These are phyloP conservation scores for Corythornis leucogaster DNA, from an alignment of 2,797 vertebrate species.

Conservation along the genomic window DNA sequence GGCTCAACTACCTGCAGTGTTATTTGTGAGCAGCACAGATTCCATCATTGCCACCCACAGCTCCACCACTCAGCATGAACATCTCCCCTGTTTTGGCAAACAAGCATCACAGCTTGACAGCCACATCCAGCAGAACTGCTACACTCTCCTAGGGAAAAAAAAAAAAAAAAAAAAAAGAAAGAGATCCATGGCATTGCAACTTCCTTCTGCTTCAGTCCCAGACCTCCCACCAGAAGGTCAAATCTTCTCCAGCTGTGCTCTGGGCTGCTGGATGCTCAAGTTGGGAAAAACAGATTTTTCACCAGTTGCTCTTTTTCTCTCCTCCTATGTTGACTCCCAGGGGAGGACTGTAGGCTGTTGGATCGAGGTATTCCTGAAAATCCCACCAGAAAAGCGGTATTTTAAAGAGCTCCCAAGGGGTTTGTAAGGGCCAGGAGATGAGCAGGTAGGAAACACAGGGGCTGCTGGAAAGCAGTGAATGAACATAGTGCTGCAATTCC, in stretches of 20 bases:
- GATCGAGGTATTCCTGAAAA: not conserved
- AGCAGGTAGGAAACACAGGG: not conserved
- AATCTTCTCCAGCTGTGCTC: rapidly evolving
- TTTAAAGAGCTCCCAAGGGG: not conserved
- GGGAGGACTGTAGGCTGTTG: not conserved
- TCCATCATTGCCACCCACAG: rapidly evolving
- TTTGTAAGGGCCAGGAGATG: not conserved
- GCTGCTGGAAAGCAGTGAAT: not conserved
- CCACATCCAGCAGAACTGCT: not conserved
- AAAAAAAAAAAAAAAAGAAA: not conserved
- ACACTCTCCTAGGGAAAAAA: not conserved
- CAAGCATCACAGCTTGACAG: rapidly evolving
- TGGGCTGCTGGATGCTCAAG: not conserved
- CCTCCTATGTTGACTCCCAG: not conserved
- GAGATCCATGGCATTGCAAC: not conserved
- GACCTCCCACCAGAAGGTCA: not conserved
- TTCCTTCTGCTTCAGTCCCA: not conserved
- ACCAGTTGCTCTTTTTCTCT: not conserved
- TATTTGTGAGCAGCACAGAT: not conserved
- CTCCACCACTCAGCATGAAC: not conserved
- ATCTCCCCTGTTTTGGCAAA: not conserved
- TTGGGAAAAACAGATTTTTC: not conserved
- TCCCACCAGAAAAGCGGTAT: not conserved
- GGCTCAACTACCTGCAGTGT: not conserved
- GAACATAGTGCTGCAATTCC: rapidly evolving